Evolutionary conservation across 2,113 vertebrate species (phyloP), one percentile per base, ranked within the genome.

Genomic region (Hippotragus niger): DNA sequence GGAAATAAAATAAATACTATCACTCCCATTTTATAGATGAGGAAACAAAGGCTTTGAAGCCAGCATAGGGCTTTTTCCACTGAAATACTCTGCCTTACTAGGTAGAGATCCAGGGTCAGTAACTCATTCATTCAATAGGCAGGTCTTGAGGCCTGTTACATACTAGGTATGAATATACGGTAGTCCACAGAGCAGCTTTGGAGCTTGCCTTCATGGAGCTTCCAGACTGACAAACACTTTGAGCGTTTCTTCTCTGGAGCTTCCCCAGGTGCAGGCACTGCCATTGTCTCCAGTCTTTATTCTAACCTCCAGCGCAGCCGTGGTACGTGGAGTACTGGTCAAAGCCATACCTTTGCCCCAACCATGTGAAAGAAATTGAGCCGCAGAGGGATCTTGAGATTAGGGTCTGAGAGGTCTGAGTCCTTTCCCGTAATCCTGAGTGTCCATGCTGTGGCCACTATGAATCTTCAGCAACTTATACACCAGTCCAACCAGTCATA

Each of bases 21-120:
- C 7, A 7, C 52, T 16, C 36, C 19, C 60, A 55, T 87, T 76
- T 87, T 87, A 40, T n/a, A 94, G 88, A 86, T 45, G 21, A 94
- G 84, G 58, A 90, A 92, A 81, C 88, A 82, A 96, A 88, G 64
- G n/a, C 93, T 95, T 95, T 78, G 87, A 95, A 94, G 33, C 67
- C 76, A 89, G 31, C 3, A 3, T 78, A 40, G 55, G 64, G 25
- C 45, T 81, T 64, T 91, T 60, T 71, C 50, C n/a, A 29, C n/a
- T 71, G 55, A 91, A 45, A 60, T n/a, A 47, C 2, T 71, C 67
- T 50, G 10, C 76, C 55, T 91, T 83, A 45, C 33, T 33, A 88
- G 74, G 4, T 31, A 57, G 58, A 92, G 45, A 25, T 94, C 36
- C 58, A 90, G 67, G 8, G 16, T 87, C 25, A 33, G 11, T 89